A percentile compares a stretch with the other conserved stretches of the same genome.
These are phyloP conservation scores for Orchesellides sinensis DNA, from an alignment of 2,888 invertebrate genomes.

Conservation along the genomic window DNA sequence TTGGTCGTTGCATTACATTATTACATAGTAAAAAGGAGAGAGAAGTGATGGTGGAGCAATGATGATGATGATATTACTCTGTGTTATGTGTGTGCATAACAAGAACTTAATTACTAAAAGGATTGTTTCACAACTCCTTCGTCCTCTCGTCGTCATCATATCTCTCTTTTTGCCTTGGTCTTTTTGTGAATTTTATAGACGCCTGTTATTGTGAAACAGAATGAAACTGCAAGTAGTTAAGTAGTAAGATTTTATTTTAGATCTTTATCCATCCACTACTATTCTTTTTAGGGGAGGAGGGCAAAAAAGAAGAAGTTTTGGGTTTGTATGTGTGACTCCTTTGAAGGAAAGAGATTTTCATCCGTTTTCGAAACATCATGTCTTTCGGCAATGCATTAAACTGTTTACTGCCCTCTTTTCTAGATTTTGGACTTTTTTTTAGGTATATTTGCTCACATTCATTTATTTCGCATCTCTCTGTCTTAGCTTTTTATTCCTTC, in stretches of 20 bases:
- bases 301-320: background rate
- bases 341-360: constrained; percentile 30
- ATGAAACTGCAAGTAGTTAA: background rate
- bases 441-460: constrained; percentile 1
- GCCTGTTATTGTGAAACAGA: constrained; percentile 40
- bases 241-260: background rate
- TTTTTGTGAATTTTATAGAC: constrained; percentile 41
- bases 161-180: constrained; percentile 25
- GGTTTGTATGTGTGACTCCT: background rate
- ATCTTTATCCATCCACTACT: background rate
- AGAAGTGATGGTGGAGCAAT: background rate
- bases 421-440: background rate
- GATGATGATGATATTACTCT: background rate
- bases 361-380: constrained; percentile 13
- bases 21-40: background rate
- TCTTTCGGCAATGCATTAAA: constrained; percentile 11
- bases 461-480: constrained; percentile 19
- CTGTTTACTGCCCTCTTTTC: constrained; percentile 11
- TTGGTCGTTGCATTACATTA: too few species aligned
- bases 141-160: background rate
- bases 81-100: constrained; percentile 19
- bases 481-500: background rate
- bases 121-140: constrained; percentile 52
- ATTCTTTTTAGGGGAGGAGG: background rate
- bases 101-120: constrained; percentile 61